phyloP scores from a whole-genome alignment of 2,888 invertebrate genomes.

The Tolmerus cingulatus region DNA sequence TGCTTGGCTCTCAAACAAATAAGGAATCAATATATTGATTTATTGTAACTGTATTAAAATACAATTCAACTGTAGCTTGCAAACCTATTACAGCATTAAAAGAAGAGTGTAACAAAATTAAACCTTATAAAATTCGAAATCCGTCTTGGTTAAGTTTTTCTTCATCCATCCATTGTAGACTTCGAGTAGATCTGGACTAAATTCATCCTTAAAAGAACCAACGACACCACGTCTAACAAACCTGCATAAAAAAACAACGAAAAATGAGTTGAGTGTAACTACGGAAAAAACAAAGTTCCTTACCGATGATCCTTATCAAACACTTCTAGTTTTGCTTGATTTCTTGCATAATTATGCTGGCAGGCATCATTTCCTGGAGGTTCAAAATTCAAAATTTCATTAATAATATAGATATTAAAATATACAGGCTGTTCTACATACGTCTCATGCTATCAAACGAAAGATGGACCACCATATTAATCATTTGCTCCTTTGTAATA shows the following conservation, averaged over 20 bases:
- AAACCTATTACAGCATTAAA: no score
- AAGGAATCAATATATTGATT: no score
- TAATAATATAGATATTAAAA: not conserved
- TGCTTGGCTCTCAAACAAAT: no score
- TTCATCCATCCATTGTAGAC: not conserved
- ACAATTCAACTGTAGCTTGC: no score
- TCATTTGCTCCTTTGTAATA: conserved; percentile 36
- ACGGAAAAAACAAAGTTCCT: not conserved
- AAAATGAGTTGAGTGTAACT: not conserved
- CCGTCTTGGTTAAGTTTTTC: not conserved
- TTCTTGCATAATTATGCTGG: not conserved
- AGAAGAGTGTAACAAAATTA: not conserved
- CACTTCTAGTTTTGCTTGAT: not conserved
- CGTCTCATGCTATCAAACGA: conserved; percentile 50
- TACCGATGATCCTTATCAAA: not conserved
- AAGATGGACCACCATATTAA: conserved; percentile 44
- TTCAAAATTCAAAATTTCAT: not conserved
- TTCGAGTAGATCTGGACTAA: not conserved
- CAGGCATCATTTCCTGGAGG: not conserved
- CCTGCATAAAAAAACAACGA: not conserved
- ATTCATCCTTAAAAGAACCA: conserved; percentile 4
- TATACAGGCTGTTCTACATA: not conserved
- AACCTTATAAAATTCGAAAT: not conserved
- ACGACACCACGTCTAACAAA: not conserved
- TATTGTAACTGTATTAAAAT: no score